phyloP scores from a whole-genome alignment of 2,888 invertebrate species.

The Tiliacea citrago region DNA sequence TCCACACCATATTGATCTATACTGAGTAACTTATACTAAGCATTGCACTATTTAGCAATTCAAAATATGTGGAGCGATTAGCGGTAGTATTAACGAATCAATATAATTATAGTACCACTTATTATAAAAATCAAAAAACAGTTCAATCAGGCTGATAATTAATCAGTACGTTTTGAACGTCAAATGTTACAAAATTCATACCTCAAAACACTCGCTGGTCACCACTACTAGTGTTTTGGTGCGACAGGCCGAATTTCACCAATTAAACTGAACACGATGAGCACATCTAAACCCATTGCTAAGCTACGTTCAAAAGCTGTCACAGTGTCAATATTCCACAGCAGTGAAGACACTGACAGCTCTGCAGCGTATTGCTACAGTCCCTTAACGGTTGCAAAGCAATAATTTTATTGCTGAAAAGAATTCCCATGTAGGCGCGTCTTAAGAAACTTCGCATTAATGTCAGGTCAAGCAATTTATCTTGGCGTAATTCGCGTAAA shows the following conservation, averaged over 20 bases:
- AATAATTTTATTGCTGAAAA: neutral
- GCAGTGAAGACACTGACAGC: neutral
- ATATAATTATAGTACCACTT: no score
- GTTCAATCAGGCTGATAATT: neutral
- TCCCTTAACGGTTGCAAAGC: neutral
- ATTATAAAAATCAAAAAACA: neutral
- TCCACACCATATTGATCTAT: neutral
- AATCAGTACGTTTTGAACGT: neutral
- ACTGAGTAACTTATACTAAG: neutral
- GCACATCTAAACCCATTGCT: neutral
- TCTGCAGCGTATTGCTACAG: neutral
- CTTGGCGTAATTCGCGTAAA: slow-evolving; percentile 86
- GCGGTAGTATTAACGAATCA: neutral
- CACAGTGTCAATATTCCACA: neutral
- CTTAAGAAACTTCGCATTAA: slow-evolving; percentile 83
- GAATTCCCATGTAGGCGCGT: neutral
- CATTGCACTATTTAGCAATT: neutral
- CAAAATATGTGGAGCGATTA: neutral
- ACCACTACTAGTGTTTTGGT: neutral
- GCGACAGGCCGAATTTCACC: neutral
- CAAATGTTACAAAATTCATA: neutral
- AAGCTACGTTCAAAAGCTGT: neutral
- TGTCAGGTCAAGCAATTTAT: slow-evolving; percentile 85
- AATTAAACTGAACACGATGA: neutral
- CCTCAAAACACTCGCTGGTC: neutral